A percentile compares a stretch with the other conserved stretches of the same genome.
These are phyloP conservation scores for Morone saxatilis DNA, from an alignment of 2,113 vertebrate species.

Conservation along the genomic window DNA sequence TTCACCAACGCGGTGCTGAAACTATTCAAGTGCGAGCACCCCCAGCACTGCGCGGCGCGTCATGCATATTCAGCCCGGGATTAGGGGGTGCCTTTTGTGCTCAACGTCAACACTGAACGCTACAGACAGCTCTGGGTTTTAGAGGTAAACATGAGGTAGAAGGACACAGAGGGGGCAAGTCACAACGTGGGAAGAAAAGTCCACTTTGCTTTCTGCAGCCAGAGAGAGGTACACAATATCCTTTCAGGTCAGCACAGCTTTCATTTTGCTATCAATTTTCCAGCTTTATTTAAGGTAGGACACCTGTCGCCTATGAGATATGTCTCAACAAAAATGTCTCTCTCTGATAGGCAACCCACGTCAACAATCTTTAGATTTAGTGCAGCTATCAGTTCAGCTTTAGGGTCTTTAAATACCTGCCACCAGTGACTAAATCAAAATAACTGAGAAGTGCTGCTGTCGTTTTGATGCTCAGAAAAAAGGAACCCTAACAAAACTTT, in stretches of 20 bases:
- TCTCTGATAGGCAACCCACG: constrained; percentile 27
- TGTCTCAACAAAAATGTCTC: constrained; percentile 21
- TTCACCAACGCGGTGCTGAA: constrained; percentile 73
- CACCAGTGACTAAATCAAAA: constrained; percentile 21
- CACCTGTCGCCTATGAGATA: constrained; percentile 10
- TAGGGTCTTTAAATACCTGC: constrained; percentile 30
- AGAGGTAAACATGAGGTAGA: constrained; percentile 44
- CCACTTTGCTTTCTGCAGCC: not conserved
- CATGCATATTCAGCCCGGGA: constrained; percentile 71
- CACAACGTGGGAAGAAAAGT: not conserved
- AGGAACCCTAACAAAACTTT: not conserved
- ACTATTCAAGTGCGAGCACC: constrained; percentile 52
- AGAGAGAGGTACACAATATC: not conserved
- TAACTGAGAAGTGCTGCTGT: constrained; percentile 4
- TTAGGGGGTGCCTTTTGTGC: constrained; percentile 56
- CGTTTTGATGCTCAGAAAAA: constrained; percentile 4
- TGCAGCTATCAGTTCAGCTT: constrained; percentile 35
- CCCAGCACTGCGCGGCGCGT: constrained; percentile 43
- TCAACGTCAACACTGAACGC: constrained; percentile 39
- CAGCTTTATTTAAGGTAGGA: constrained; percentile 1
- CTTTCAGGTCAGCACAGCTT: not conserved
- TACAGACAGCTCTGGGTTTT: constrained; percentile 46
- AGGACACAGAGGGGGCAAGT: constrained; percentile 39
- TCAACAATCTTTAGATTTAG: constrained; percentile 33
- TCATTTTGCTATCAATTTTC: not conserved